Conservation (phyloP, 2,113 vertebrate genomes). For the Pipa parva region DNA sequence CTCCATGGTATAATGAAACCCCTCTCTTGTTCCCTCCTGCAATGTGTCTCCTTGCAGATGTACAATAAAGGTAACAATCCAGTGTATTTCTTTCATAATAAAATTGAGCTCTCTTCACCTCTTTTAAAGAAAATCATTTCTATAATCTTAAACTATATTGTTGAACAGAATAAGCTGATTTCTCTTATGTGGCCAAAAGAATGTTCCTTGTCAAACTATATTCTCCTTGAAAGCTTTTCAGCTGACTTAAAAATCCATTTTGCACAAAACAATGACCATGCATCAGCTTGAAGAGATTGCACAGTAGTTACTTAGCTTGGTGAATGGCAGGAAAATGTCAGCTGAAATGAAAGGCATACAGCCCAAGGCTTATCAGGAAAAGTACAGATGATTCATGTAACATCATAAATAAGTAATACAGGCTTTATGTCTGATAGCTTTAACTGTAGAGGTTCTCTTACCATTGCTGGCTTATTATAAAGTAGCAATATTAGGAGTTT, state of each 20-base stretch:
- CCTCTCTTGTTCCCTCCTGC: background rate
- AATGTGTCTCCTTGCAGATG: background rate
- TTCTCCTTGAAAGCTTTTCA: conserved; percentile 58
- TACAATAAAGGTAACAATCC: background rate
- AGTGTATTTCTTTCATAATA: conserved; percentile 19
- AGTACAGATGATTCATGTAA: conserved; percentile 67
- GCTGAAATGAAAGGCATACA: conserved; percentile 67
- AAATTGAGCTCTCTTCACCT: conserved; percentile 14
- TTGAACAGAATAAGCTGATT: conserved; percentile 50
- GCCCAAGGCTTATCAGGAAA: conserved; percentile 66
- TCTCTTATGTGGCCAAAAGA: conserved; percentile 53
- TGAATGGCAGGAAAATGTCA: conserved; percentile 70
- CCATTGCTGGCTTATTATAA: conserved; percentile 53
- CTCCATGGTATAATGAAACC: background rate
- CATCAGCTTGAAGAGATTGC: conserved; percentile 62
- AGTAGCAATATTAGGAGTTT: conserved; percentile 46
- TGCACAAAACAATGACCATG: conserved; percentile 63
- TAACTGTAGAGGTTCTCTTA: conserved; percentile 54
- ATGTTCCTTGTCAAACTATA: conserved; percentile 60
- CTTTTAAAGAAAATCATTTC: conserved; percentile 56
- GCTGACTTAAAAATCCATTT: conserved; percentile 62
- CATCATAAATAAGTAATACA: conserved; percentile 65
- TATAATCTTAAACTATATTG: conserved; percentile 54
- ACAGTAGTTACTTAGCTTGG: conserved; percentile 60
- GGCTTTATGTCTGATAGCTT: conserved; percentile 52